These are phyloP conservation scores for Andrena hattorfiana DNA, from an alignment of 2,888 invertebrate genomes.

Conservation along the genomic window DNA sequence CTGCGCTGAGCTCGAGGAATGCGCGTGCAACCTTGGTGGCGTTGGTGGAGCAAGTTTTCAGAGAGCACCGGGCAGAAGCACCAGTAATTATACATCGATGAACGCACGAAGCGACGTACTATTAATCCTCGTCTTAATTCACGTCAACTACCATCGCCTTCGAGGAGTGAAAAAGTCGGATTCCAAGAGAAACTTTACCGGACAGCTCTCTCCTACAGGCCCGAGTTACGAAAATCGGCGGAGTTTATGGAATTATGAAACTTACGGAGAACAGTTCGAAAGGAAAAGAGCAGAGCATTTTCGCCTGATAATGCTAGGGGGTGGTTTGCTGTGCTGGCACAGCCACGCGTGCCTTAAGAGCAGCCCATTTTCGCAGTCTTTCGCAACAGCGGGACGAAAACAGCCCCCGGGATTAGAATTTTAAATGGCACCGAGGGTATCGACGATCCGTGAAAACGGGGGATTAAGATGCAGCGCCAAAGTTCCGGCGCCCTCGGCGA, in stretches of 20 bases:
- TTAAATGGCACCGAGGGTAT: constrained; percentile 60
- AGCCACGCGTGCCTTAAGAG: not conserved
- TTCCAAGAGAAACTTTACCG: not conserved
- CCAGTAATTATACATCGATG: not conserved
- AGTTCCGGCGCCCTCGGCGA: constrained; percentile 21
- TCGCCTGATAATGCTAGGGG: not conserved
- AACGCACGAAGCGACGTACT: not conserved
- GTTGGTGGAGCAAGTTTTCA: not conserved
- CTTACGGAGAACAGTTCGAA: not conserved
- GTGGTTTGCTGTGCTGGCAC: not conserved
- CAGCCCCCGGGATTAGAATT: constrained; percentile 64
- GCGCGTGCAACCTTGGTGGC: not conserved
- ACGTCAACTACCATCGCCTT: not conserved
- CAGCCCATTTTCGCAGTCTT: constrained; percentile 9
- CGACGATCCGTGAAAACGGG: constrained; percentile 61
- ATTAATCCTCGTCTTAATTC: not conserved
- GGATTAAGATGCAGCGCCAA: constrained; percentile 60
- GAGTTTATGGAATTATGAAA: not conserved
- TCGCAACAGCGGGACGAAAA: constrained; percentile 47
- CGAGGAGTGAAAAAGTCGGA: not conserved
- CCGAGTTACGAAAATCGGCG: not conserved
- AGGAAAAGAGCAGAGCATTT: not conserved
- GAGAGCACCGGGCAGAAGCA: not conserved
- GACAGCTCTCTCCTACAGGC: not conserved
- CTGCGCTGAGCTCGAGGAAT: not conserved